Evolutionary conservation across 2,113 vertebrate genomes (phyloP), one percentile per base, ranked within the genome.

Genomic region (Nerophis ophidion): DNA sequence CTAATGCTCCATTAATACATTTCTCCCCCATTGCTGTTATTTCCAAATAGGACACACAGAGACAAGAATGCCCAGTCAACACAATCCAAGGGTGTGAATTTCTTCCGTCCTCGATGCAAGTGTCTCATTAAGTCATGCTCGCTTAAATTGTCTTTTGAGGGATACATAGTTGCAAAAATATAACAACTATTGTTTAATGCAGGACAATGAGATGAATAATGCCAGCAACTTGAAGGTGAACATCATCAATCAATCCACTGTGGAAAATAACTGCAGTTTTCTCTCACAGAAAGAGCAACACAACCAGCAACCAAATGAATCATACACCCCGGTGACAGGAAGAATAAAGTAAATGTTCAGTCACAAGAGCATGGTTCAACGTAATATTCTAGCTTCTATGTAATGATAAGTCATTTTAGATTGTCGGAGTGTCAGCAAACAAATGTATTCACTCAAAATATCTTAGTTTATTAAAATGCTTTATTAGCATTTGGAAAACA

Each of bases 151-250:
- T 55, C 53, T 55, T 15, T 76, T 79, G 80, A 83, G 62, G 69
- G 75, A 75, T 75, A 62, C 77, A 80, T 57, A 34, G 54, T 62
- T 55, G 76, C 49, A 73, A 75, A 83, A 78, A 79, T 75, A 54
- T 61, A 60, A 62, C 57, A 50, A 81, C 62, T 70, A 65, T 14
- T 19, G 67, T 80, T 76, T 79, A 72, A 81, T 80, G 9, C 64
- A 12, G 65, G 73, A 76, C 67, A 76, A 78, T 80, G 76, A 80
- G 76, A 82, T 72, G 76, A 80, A 86, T 81, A 84, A 81, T 78
- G 63, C 56, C 17, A 63, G 61, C 66, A 73, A 80, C 73, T 68
- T 77, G 70, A 85, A 81, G 79, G 81, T 82, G 80, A 87, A 66
- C 35, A 44, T 69, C 72, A 85, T 87, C 75, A 65, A 84, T 83